These are phyloP conservation scores for Priocnemis perturbator DNA, from an alignment of 2,888 invertebrate genomes.

Conservation along the genomic window DNA sequence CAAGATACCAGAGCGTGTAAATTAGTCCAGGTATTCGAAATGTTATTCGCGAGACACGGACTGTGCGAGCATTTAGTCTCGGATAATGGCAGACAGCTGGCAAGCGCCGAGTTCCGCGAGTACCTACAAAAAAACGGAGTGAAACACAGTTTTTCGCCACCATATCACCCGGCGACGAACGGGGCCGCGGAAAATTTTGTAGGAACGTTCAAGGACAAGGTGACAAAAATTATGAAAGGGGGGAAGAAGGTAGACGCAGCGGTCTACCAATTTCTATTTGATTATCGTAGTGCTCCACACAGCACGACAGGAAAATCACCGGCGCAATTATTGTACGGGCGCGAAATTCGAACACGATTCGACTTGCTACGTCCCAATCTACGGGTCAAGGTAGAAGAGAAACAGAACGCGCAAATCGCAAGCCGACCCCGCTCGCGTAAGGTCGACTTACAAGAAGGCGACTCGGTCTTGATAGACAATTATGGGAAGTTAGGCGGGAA, in stretches of 20 bases:
- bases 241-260: constrained; percentile 16
- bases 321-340: background rate
- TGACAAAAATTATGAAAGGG: constrained; percentile 27
- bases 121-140: constrained; percentile 38
- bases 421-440: background rate
- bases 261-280: constrained; percentile 7
- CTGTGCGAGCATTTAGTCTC: constrained; percentile 17
- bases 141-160: constrained; percentile 35
- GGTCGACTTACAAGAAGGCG: background rate
- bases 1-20: constrained; percentile 35
- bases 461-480: background rate
- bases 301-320: background rate
- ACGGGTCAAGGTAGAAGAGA: background rate
- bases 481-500: background rate
- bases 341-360: constrained; percentile 1
- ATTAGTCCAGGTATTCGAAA: constrained; percentile 28
- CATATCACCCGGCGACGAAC: too few species aligned
- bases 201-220: constrained; percentile 38
- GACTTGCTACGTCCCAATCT: background rate
- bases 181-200: constrained; percentile 46
- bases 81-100: constrained; percentile 36
- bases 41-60: constrained; percentile 28
- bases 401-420: background rate
- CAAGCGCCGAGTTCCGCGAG: constrained; percentile 26
- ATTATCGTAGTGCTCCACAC: background rate